Evolutionary conservation across 2,113 vertebrate species (phyloP).

Genomic region (Rhinogobius similis): DNA sequence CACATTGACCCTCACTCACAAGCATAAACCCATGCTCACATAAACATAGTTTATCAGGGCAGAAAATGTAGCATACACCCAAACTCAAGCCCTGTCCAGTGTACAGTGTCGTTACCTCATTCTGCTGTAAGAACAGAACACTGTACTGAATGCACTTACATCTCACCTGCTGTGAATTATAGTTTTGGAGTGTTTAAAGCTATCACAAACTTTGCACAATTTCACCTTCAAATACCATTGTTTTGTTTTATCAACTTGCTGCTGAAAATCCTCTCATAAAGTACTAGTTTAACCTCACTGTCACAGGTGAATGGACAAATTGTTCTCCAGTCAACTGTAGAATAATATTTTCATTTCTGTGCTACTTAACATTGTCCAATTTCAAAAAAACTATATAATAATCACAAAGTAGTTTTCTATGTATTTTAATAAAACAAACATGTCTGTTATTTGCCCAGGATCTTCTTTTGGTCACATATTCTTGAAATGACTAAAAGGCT

Average conservation of each 20-base stretch:
- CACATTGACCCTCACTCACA: conserved; percentile 45
- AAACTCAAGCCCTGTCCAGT: conserved; percentile 57
- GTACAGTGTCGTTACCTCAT: conserved; percentile 50
- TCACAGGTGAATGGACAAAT: conserved; percentile 42
- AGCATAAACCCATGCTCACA: conserved; percentile 50
- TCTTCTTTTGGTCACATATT: conserved; percentile 72
- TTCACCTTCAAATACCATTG: conserved; percentile 53
- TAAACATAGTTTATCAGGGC: conserved; percentile 65
- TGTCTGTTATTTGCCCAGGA: conserved; percentile 78
- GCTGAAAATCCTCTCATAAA: conserved; percentile 40
- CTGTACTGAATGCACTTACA: conserved; percentile 53
- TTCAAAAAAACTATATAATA: conserved; percentile 70
- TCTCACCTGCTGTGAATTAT: conserved; percentile 49
- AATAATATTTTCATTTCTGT: conserved; percentile 68
- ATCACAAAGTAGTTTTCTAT: conserved; percentile 84
- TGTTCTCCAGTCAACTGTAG: conserved; percentile 62
- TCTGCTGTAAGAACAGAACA: conserved; percentile 52
- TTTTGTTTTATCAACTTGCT: conserved; percentile 55
- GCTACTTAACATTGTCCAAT: conserved; percentile 78
- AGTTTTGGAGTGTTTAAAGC: conserved; percentile 56
- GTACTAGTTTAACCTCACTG: conserved; percentile 29
- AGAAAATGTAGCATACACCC: conserved; percentile 80
- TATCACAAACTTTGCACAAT: conserved; percentile 67
- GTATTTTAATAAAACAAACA: conserved; percentile 87
- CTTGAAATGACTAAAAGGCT: conserved; percentile 41